phyloP scores from a whole-genome alignment of 92 coral and sea anemone species.

The Porites divaricata region DNA sequence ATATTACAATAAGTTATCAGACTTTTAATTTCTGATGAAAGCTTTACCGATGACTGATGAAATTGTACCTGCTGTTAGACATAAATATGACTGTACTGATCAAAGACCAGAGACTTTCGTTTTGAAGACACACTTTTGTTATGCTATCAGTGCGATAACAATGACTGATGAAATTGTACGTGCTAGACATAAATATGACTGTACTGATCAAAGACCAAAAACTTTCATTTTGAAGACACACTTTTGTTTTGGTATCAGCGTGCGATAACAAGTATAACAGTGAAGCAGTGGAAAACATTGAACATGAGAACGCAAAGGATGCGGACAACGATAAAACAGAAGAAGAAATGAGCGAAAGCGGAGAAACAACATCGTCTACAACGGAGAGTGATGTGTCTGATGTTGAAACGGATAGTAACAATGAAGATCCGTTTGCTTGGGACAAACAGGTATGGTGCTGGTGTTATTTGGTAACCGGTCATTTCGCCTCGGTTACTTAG shows the following conservation, averaged over 20 bases:
- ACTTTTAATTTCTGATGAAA: too few relatives aligned
- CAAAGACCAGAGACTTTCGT: too few relatives aligned
- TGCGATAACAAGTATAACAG: slow-evolving; percentile 49
- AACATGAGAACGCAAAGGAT: slow-evolving; percentile 57
- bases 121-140: background rate
- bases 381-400: slow-evolving; percentile 92
- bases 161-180: background rate
- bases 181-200: too few relatives aligned
- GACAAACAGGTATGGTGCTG: slow-evolving; percentile 60
- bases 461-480: too few relatives aligned
- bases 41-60: too few relatives aligned
- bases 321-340: slow-evolving; percentile 79
- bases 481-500: too few relatives aligned
- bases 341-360: slow-evolving; percentile 92
- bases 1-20: too few relatives aligned
- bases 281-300: slow-evolving; percentile 58
- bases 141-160: slow-evolving; percentile 25
- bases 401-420: slow-evolving; percentile 86
- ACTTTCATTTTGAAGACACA: too few relatives aligned
- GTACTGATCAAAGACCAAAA: too few relatives aligned
- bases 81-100: too few relatives aligned
- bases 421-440: slow-evolving; percentile 96
- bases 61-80: too few relatives aligned
- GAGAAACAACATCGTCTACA: slow-evolving; percentile 88
- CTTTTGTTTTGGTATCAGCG: slow-evolving; percentile 16